These are phyloP conservation scores for Charadrius vociferus DNA, from an alignment of 2,113 vertebrate genomes.

Conservation along the genomic window DNA sequence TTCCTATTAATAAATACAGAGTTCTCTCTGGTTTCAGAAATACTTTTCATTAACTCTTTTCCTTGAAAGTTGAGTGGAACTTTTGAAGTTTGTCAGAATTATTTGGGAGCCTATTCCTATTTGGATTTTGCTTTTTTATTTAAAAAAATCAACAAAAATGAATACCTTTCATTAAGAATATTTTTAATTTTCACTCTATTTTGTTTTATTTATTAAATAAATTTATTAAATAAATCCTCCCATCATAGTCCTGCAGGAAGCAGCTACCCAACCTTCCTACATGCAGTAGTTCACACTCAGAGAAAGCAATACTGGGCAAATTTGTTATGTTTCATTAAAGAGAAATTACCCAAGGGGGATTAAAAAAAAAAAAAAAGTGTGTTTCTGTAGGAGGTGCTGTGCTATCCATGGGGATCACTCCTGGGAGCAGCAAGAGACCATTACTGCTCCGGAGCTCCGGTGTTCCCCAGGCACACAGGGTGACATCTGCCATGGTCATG, in stretches of 20 bases:
- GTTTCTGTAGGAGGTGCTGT: neutral
- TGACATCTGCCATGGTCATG: neutral
- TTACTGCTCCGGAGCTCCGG: fast-evolving
- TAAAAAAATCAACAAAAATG: neutral
- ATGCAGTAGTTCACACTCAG: neutral
- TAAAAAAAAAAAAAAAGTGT: neutral
- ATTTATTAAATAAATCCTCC: neutral
- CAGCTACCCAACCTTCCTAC: neutral
- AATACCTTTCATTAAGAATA: neutral
- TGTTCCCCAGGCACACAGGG: fast-evolving
- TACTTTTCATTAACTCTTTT: neutral
- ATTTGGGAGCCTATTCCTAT: neutral
- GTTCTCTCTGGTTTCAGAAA: neutral
- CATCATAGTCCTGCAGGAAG: neutral
- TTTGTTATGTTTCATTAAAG: neutral
- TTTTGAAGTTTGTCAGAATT: neutral
- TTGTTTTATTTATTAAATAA: neutral
- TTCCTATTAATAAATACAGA: neutral
- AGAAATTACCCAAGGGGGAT: neutral
- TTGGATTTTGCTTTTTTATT: neutral
- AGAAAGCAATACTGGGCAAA: neutral
- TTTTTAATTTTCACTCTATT: neutral
- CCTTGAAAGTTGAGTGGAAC: neutral
- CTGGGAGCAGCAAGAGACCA: neutral
- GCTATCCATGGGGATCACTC: neutral